Base-by-base conservation (phyloP, 1,140 invertebrate genomes). In the Yoshiicerus persimilis region DNA sequence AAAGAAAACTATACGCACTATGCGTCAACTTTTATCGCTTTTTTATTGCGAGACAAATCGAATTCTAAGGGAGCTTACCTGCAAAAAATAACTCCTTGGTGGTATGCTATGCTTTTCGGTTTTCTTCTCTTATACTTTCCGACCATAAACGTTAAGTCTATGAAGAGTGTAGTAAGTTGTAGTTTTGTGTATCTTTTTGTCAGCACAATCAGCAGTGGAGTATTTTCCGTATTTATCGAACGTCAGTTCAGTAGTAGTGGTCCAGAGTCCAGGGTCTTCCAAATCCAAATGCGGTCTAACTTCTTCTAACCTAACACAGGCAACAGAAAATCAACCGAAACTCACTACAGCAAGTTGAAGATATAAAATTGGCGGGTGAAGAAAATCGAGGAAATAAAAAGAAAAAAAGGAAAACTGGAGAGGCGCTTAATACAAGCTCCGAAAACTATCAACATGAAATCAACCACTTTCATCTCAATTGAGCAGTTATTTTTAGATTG, bases 1-100 rank as follows among this genome's bases (percentile, higher is more conserved):
- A 9, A 23, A 62, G 41, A 47, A 84, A 84, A 32, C 38, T 84
- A 27, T 34, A 47, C 83, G 25, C 23, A 41, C 83, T 47, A 8
- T 84, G 83, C 47, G 83, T 30, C 39, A 84, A 84, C 38, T 56
- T 84, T 84, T 84, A 84, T 84, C 83, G 83, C 47, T 56, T 84
- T 84, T 84, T 84, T 84, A 84, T 84, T 84, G 83, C 83, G 41
- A 84, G 83, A 84, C 83, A 84, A 84, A 84, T 84, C 83, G 83
- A 84, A 84, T 84, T 84, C 83, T 84, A 30, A 62, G 38, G 83
- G 38, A 47, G 41, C 83, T 84, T 47, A 84, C 38, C 83, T 84
- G 83, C 77, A 84, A 84, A 84, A 84, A 84, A 80, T 80, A 80
- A 80, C 34, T 38, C 34, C 9, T n/a, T n/a, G n/a, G 64, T 70